Evolutionary conservation across 2,797 vertebrate species (phyloP), one percentile per base, ranked within the genome.

Genomic region (Neosilurus hyrtlii): DNA sequence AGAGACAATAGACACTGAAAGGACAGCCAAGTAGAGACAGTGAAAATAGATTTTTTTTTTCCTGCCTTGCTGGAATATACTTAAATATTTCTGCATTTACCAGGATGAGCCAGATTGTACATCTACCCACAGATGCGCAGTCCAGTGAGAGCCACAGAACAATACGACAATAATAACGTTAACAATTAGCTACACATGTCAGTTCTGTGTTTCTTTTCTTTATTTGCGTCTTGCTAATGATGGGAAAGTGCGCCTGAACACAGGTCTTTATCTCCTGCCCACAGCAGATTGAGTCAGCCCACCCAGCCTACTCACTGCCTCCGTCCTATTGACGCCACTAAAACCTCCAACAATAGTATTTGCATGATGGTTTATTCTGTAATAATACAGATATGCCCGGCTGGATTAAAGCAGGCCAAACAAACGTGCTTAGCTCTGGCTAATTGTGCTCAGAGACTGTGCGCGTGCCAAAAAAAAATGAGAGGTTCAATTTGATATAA

Each of bases 311-410:
- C 94, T 93, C 94, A 94, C 94, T 95, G 94, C 94, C 83, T 83
- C 63, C 52, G 92, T 95, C 94, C 95, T 95, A 96, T 96, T 96
- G 95, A 96, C 95, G 96, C 94, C 94, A 92, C 94, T 94, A 96
- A 96, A 89, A 96, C 96, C 95, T 94, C 85, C 94, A 96, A 96
- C 95, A 96, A 96, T 96, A 93, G 94, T 94, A 96, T 96, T 96
- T 96, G 95, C 94, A 95, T 96, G 94, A 94, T 95, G 95, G 94
- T 96, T 96, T 88, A 87, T 88, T 96, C 95, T 95, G 95, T 96
- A 96, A 96, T 96, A 96, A 95, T 94, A 95, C 93, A 96, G 95
- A 96, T 96, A 96, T 96, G 95, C 95, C 95, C 95, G 93, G 95
- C 93, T 94, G 95, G 96, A 96, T 96, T 96, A 96, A 96, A 96